These are phyloP conservation scores for Helicoverpa armigera DNA, from an alignment of 1,140 invertebrate genomes.

Conservation along the genomic window DNA sequence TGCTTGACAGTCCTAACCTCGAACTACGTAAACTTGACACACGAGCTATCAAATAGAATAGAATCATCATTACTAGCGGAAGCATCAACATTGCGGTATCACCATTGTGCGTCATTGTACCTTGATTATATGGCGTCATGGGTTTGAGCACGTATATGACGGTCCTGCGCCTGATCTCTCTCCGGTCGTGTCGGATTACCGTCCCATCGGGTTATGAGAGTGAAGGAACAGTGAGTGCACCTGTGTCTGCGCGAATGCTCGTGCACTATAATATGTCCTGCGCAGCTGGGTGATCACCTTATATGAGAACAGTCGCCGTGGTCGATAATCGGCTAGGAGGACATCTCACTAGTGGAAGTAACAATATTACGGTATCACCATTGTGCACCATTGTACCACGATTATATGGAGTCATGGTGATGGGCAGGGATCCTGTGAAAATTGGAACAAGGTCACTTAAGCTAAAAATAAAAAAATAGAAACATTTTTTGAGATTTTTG, in stretches of 20 bases:
- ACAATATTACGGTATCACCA: conserved; percentile 3
- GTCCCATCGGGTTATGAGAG: too few species aligned
- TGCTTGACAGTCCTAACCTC: background rate
- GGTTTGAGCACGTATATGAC: background rate
- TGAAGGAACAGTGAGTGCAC: too few species aligned
- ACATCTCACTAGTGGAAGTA: conserved; percentile 26
- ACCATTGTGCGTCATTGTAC: conserved; percentile 23
- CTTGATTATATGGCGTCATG: conserved; percentile 22
- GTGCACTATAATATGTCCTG: too few species aligned
- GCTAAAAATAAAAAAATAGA: too few species aligned
- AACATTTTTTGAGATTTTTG: too few species aligned
- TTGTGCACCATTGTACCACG: conserved; percentile 16
- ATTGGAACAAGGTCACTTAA: too few species aligned
- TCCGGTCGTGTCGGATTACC: too few species aligned
- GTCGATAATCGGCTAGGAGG: too few species aligned
- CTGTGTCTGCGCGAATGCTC: too few species aligned
- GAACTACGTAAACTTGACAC: background rate
- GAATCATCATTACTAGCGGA: conserved; percentile 31
- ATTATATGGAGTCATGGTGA: conserved; percentile 22
- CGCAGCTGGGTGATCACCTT: too few species aligned
- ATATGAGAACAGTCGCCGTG: too few species aligned
- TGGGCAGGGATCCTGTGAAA: background rate
- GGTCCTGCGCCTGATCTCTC: too few species aligned
- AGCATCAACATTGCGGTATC: conserved; percentile 10
- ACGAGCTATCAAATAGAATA: conserved; percentile 21